phyloP scores from a whole-genome alignment of 2,797 vertebrate species.

The Smutsia temminckii region DNA sequence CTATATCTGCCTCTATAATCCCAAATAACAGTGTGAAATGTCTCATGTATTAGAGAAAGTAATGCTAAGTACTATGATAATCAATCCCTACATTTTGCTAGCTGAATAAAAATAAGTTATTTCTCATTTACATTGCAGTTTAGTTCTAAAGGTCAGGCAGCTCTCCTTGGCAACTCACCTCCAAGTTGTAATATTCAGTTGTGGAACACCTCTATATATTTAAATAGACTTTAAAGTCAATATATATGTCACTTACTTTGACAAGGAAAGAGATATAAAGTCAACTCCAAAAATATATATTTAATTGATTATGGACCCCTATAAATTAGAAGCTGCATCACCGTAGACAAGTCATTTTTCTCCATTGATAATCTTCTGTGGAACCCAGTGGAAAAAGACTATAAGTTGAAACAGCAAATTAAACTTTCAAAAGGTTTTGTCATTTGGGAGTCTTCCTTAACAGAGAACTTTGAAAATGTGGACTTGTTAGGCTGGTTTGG shows the following conservation, averaged over 20 bases:
- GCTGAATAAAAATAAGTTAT: not conserved
- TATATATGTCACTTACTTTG: not conserved
- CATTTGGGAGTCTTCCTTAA: not conserved
- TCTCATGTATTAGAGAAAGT: not conserved
- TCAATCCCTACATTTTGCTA: not conserved
- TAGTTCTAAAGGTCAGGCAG: not conserved
- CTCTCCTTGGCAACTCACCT: not conserved
- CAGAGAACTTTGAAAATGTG: not conserved
- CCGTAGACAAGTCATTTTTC: constrained; percentile 28
- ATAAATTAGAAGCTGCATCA: not conserved
- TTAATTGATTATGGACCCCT: not conserved
- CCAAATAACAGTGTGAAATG: not conserved
- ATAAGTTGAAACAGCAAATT: not conserved
- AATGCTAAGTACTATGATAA: not conserved
- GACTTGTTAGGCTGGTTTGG: not conserved
- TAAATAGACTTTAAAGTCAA: constrained; percentile 27
- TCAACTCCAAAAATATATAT: not conserved
- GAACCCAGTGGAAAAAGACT: not conserved
- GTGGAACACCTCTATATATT: not conserved
- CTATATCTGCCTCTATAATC: not conserved
- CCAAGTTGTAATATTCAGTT: not conserved
- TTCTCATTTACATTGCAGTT: not conserved
- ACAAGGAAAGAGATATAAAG: not conserved
- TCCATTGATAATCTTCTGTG: not conserved
- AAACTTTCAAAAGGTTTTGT: not conserved